Evolutionary conservation across 2,113 vertebrate genomes (phyloP), one percentile per base, ranked within the genome.

Genomic region (Mormoops blainvillei): DNA sequence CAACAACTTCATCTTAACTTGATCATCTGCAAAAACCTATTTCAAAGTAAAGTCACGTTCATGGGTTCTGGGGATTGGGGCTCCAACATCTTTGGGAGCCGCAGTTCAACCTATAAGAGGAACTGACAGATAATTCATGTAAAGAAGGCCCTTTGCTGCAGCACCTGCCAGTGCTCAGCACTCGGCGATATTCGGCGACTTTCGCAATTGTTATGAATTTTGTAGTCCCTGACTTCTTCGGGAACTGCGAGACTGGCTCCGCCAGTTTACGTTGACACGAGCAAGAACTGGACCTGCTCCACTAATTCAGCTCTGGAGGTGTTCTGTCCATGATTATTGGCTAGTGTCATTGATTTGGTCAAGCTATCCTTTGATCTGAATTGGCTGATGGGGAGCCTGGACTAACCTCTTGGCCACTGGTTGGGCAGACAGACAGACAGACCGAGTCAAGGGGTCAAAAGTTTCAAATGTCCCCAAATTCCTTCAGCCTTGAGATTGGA

Each of bases 101-200:
- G 24, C 56, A 28, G 2, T 28, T 26, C 48, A n/a, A 8, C 41
- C 38, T 22, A 1, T 1, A 12, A 26, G 6, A 28, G n/a, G 48
- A 15, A 48, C 20, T 7, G 26, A 43, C 2, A 58, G 78, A 67
- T 70, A 70, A 70, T 43, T 19, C 61, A 22, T 0, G 6, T 19
- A 1, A 22, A 43, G 61, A 31, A 86, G 19, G 31, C 24, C 28
- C 56, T 87, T 81, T 31, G 48, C 38, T 26, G 22, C 11, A 28
- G 48, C 28, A 1, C 22, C 70, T 41, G 19, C 13, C 9, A 4
- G 15, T 9, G 8, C 89, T n/a, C 18, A 48, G 19, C 48, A 20
- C 1, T 12, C 1, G 2, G 28, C 36, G 6, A 9, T 1, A 0
- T 16, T 18, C 1, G 2, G 28, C 36, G 6, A 9, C 1, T 0